Evolutionary conservation across 2,888 invertebrate genomes (phyloP), one percentile per base, ranked within the genome.

Genomic region (Drosophila merina): DNA sequence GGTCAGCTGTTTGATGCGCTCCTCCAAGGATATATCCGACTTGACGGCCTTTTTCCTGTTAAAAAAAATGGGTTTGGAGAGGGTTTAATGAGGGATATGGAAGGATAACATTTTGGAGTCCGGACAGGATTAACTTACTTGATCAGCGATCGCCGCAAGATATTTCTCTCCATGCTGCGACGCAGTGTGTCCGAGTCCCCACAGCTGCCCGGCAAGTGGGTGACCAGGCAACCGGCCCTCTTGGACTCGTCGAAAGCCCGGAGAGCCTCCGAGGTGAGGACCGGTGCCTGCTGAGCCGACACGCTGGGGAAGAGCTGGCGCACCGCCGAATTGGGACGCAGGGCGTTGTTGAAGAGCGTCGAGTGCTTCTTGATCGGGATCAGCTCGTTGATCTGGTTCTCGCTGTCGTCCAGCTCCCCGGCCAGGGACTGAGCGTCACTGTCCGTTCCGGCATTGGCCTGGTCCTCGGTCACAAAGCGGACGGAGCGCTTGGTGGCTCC

Each of bases 1-100:
- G 1, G 97, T 97, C 51, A 97, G 92, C 88, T 96, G 95, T 49
- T 96, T 95, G 75, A 97, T 96, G 71, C 97, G 94, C 88, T 97
- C 97, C 60, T 97, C 96, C 40, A 97, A 92, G 0, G 97, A 96
- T 56, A 96, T 95, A 76, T 96, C 96, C 10, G 91, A 89, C 74
- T 91, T 91, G 14, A 89, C 87, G 50, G 90, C 86, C 60, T 92
- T 92, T 88, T 92, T 92, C 57, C 92, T 92, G 56, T 9, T 20
- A 0, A 0, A 50, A 7, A 10, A 4, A 14, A 10, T 28, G 5
- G 20, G 6, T 28, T 3, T 6, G 5, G 1, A 9, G 1, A n/a
- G 14, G 1, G 30, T 26, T 36, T 0, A 20, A 20, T 3, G 12
- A 3, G 4, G 20, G 20, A 20, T 42, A 0, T 9, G 14, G 14